These are phyloP conservation scores for Laticauda colubrina DNA, from an alignment of 2,113 vertebrate species.

Conservation along the genomic window DNA sequence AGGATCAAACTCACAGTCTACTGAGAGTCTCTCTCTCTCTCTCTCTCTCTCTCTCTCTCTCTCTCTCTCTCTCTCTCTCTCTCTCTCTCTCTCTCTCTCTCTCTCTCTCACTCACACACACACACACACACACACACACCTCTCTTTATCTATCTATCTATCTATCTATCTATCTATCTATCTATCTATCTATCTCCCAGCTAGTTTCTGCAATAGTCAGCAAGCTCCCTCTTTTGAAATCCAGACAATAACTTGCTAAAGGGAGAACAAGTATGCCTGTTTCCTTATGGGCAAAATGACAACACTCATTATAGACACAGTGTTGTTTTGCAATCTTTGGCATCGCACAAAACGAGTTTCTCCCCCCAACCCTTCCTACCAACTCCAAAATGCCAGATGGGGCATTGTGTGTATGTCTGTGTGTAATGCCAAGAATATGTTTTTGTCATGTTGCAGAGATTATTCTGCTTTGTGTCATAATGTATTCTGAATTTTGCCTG, in stretches of 20 bases:
- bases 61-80: too few relatives aligned
- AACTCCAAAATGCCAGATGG: not conserved
- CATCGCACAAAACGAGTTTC: not conserved
- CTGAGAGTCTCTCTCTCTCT: too few relatives aligned
- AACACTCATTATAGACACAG: not conserved
- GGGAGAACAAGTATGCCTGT: not conserved
- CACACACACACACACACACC: too few relatives aligned
- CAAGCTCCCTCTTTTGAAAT: not conserved
- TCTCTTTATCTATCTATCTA: too few relatives aligned
- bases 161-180: too few relatives aligned
- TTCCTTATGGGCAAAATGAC: not conserved
- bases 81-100: too few relatives aligned
- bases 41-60: too few relatives aligned
- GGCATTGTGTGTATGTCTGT: too few relatives aligned
- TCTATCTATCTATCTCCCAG: not conserved
- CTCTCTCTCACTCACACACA: too few relatives aligned
- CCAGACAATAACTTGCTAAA: not conserved
- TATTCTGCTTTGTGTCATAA: not conserved
- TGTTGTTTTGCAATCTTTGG: not conserved
- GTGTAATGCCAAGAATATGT: not conserved
- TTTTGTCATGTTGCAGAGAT: not conserved
- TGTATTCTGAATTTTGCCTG: not conserved
- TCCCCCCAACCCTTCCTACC: not conserved
- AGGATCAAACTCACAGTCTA: too few relatives aligned
- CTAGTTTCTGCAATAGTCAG: not conserved